Base-by-base conservation (phyloP, 1,140 invertebrate genomes). In the Drosophila navojoa region DNA sequence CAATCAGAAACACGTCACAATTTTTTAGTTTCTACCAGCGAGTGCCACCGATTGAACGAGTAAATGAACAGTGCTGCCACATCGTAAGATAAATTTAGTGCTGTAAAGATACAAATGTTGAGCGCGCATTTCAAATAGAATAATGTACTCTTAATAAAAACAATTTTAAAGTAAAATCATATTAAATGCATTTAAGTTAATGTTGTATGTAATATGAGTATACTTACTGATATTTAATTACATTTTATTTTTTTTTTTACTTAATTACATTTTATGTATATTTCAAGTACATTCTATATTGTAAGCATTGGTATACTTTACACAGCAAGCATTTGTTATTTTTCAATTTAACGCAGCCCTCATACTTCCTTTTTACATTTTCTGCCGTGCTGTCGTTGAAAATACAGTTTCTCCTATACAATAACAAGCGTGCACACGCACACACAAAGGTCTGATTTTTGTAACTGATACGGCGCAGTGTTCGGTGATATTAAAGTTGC, bases 401-500 rank as follows among this genome's bases (percentile, higher is more conserved):
- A 60, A 42, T 68, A 54, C 42, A 58, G 38, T 45, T 67, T 45
- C 32, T 38, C 38, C 52, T 45, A 63, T 47, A 49, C 27, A 60
- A 58, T 47, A 44, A 64, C 54, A 64, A 59, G 63, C 53, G 9
- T 7, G 13, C 29, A 29, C 55, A 59, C 38, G n/a, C 29, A 52
- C 42, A 2, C 22, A 42, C 22, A 44, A 9, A 38, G 44, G 7
- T 47, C 59, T 70, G 55, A 69, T 66, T 61, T 74, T 66, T 55
- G 63, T 52, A 64, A 79, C 63, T 63, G 69, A 74, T 68, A 74
- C 54, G 53, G 47, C 15, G 1, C 47, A 70, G 35, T 54, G 15
- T 66, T 45, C 11, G 59, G 59, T 55, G 67, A 57, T 66, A 67
- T 72, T 76, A 57, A 77, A 69, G 63, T 70, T 77, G 52, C 13